Percentiles rank a stretch among this genome's conserved stretches.
phyloP scores from a whole-genome alignment of 2,113 vertebrate genomes.

The Aspiorhynchus laticeps region DNA sequence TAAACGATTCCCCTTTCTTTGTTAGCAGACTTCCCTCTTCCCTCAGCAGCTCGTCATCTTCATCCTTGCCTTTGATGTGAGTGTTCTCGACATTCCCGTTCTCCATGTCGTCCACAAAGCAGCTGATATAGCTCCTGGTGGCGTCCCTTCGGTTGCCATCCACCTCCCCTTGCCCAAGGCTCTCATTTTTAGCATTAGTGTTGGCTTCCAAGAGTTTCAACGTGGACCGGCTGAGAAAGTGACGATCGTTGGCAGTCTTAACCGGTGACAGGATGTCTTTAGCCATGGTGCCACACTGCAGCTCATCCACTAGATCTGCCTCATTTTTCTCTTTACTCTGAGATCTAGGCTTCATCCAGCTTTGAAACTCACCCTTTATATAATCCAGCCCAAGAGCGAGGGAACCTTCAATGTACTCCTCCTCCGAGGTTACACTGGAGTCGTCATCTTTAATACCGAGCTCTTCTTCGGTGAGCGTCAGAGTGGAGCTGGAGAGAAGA shows the following conservation, averaged over 20 bases:
- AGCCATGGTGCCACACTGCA: constrained; percentile 77
- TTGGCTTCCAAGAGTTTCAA: constrained; percentile 77
- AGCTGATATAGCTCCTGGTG: constrained; percentile 76
- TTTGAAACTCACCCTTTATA: constrained; percentile 90
- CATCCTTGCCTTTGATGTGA: constrained; percentile 66
- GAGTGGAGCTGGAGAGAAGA: constrained; percentile 95
- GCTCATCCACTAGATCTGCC: constrained; percentile 80
- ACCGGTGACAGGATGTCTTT: constrained; percentile 64
- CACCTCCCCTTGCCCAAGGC: constrained; percentile 58
- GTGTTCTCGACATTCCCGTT: constrained; percentile 89
- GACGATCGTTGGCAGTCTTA: constrained; percentile 72
- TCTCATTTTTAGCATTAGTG: constrained; percentile 72
- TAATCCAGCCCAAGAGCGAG: constrained; percentile 88
- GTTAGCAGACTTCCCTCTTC: constrained; percentile 74
- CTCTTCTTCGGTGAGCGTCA: constrained; percentile 97
- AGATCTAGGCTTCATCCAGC: constrained; percentile 84
- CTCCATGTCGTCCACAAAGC: constrained; percentile 91
- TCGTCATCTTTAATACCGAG: constrained; percentile 87
- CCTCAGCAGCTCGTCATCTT: constrained; percentile 71
- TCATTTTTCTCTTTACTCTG: constrained; percentile 82
- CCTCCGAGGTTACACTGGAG: constrained; percentile 86
- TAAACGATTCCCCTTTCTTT: constrained; percentile 69
- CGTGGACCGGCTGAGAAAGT: constrained; percentile 76
- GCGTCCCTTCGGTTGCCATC: constrained; percentile 62
- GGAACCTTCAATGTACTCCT: constrained; percentile 88